Evolutionary conservation across 1,140 invertebrate genomes (phyloP).

Genomic region (Aphelinus certus): DNA sequence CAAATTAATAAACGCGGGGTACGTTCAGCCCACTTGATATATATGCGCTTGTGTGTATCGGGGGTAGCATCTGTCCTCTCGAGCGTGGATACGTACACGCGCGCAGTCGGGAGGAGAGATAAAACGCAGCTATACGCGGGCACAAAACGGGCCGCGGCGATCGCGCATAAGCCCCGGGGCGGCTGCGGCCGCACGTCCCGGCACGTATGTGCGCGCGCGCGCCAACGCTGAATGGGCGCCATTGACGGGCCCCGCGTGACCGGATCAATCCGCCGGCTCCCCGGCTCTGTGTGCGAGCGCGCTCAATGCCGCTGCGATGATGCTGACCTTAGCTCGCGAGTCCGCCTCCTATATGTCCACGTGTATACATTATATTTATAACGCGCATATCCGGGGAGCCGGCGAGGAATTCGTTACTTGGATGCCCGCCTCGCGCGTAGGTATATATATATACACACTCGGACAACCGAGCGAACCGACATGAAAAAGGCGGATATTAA

Average conservation of each 20-base stretch:
- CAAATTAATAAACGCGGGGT: conserved; percentile 3
- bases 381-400: not conserved
- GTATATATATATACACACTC: too few species aligned
- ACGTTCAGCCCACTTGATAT: not conserved
- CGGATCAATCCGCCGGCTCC: too few species aligned
- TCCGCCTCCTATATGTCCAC: too few species aligned
- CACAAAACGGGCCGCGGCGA: not conserved
- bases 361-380: too few species aligned
- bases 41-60: too few species aligned
- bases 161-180: conserved; percentile 14
- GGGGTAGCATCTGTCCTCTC: not conserved
- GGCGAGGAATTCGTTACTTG: not conserved
- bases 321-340: too few species aligned
- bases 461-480: not conserved
- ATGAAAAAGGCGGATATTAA: conserved; percentile 21
- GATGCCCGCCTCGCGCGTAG: too few species aligned
- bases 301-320: too few species aligned
- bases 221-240: too few species aligned
- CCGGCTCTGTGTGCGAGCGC: too few species aligned
- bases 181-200: conserved; percentile 26
- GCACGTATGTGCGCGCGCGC: not conserved
- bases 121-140: conserved; percentile 7
- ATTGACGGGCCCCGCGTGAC: too few species aligned
- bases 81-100: not conserved
- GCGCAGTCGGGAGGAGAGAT: conserved; percentile 3